Evolutionary conservation across 1,140 invertebrate genomes (phyloP).

Genomic region (Eumeta japonica): DNA sequence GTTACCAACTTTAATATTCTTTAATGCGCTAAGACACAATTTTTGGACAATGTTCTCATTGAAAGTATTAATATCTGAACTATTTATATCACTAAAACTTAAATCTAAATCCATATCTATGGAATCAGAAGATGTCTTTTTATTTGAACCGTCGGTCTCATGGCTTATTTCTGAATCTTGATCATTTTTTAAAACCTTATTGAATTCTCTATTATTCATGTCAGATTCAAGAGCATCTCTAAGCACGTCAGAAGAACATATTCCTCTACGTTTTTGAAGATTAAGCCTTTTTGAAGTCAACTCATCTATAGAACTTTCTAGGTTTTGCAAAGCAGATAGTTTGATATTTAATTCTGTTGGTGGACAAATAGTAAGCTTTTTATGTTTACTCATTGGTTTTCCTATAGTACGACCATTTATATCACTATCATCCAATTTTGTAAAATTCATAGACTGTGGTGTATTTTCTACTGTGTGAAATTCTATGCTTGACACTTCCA

Average conservation of each 20-base stretch:
- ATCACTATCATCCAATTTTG: constrained; percentile 20
- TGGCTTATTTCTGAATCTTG: constrained; percentile 46
- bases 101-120: constrained; percentile 56
- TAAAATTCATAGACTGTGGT: constrained; percentile 25
- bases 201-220: constrained; percentile 31
- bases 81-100: constrained; percentile 57
- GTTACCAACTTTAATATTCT: constrained; percentile 56
- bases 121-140: constrained; percentile 53
- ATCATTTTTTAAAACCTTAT: constrained; percentile 35
- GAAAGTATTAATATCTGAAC: constrained; percentile 55
- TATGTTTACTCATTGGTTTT: constrained; percentile 29
- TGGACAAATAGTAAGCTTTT: constrained; percentile 43
- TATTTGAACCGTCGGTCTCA: constrained; percentile 47
- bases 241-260: constrained; percentile 56
- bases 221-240: constrained; percentile 38
- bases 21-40: constrained; percentile 52
- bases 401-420: constrained; percentile 15
- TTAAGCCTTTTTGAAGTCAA: constrained; percentile 41
- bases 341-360: constrained; percentile 48
- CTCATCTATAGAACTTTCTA: constrained; percentile 50
- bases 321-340: constrained; percentile 36
- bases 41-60: constrained; percentile 59
- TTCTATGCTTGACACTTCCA: constrained; percentile 48
- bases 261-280: constrained; percentile 58
- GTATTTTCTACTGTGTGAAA: constrained; percentile 53